These are phyloP conservation scores for Oegoconia quadripuncta DNA, from an alignment of 2,888 invertebrate genomes.

Conservation along the genomic window DNA sequence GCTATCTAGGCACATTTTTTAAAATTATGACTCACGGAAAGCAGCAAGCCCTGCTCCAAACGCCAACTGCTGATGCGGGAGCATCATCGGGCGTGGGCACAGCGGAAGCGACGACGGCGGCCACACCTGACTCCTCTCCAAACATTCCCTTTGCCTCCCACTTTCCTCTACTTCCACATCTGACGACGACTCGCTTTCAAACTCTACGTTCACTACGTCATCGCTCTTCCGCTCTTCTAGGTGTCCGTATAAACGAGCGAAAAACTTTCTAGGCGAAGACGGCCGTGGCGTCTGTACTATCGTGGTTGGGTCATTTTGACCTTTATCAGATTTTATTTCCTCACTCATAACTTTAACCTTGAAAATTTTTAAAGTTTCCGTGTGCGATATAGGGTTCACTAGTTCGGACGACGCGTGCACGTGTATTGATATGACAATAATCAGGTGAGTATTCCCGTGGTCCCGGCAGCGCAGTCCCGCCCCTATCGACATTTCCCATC, in stretches of 20 bases:
- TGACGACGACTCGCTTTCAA: constrained; percentile 65
- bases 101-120: constrained; percentile 58
- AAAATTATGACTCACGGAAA: constrained; percentile 77
- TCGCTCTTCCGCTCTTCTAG: constrained; percentile 72
- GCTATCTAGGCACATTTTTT: no score
- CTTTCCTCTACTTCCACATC: constrained; percentile 63
- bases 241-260: constrained; percentile 88
- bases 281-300: constrained; percentile 70
- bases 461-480: constrained; percentile 45
- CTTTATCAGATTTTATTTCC: constrained; percentile 29
- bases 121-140: constrained; percentile 38
- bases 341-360: no score
- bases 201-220: constrained; percentile 30
- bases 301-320: constrained; percentile 32
- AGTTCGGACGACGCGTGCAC: constrained; percentile 36
- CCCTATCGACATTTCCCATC: constrained; percentile 37
- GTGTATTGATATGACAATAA: no score
- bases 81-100: constrained; percentile 63
- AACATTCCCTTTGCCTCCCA: constrained; percentile 30
- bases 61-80: constrained; percentile 73
- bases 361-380: no score
- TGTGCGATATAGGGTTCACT: no score
- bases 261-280: constrained; percentile 89
- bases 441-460: constrained; percentile 29
- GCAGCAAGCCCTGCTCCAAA: constrained; percentile 81